Evolutionary conservation across 2,888 invertebrate species (phyloP), one percentile per base, ranked within the genome.

Genomic region (Orchesella flavescens): DNA sequence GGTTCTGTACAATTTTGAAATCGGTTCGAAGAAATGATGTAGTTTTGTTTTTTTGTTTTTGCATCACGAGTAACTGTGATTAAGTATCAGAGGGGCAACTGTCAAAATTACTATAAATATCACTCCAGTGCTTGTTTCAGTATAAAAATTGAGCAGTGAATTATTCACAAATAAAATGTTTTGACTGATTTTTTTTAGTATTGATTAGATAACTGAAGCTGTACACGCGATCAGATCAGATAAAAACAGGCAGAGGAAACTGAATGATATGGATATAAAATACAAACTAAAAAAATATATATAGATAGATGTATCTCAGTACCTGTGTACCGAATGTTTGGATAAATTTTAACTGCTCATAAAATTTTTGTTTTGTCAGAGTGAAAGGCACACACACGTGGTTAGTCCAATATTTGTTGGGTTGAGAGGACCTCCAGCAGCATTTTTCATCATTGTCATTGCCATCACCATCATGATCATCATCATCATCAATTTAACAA

Each of bases 291-390:
- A 69, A 69, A 49, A 63, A 76, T 57, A 43, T 57, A 69, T 53
- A 57, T 76, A 77, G 68, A 69, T 63, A 17, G 59, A 59, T 77
- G 44, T 66, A 44, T 77, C 66, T 78, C 83, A 83, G 83, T 83
- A 83, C 83, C 83, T 83, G 83, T 83, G 83, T 83, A 83, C 83
- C 83, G 83, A 83, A 78, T 78, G 83, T 61, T 74, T 84, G 74
- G 78, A 77, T 73, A 79, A 68, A 84, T 63, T 84, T 78, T 83
- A 77, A 83, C 83, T 83, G 83, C 83, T 81, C 81, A 78, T 57
- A 82, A 75, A 83, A 82, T 17, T 61, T 55, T 65, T n/a, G n/a
- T 75, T 82, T 77, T 83, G 73, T 72, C 77, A 83, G 77, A 78
- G 71, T 71, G 73, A 77, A 72, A 66, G 69, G 61, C 83, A 73